Base-by-base conservation (phyloP, 2,797 vertebrate species). In the Crenuchus spilurus region DNA sequence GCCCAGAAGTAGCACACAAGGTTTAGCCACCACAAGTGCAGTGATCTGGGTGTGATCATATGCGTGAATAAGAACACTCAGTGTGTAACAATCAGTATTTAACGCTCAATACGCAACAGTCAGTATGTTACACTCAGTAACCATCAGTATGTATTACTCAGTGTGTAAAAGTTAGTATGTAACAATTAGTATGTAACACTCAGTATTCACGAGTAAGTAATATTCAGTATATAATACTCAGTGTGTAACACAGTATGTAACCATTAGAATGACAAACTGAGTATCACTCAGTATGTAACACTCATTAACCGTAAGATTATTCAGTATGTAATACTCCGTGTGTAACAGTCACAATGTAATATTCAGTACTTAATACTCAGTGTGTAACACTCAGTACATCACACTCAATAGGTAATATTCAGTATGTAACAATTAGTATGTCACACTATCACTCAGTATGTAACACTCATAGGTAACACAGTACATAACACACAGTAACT, bases 31-130 rank as follows among this genome's bases (percentile, higher is more conserved):
- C 8, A 35, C 33, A 35, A 35, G 33, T 35, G 33, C 33, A 2
- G 13, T 30, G 18, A 42, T 28, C 54, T 72, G 67, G 76, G 77
- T 77, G 80, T 68, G 80, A 76, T 76, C 73, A 31, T 33, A 44
- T 26, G 10, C 49, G 24, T 30, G 13, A 71, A 61, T 52, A 72
- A 44, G 41, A 49, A 28, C 41, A 68, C 24, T n/a, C n/a, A n/a
- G n/a, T n/a, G n/a, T n/a, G n/a, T n/a, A n/a, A n/a, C n/a, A n/a
- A n/a, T n/a, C n/a, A n/a, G n/a, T n/a, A n/a, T n/a, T n/a, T n/a
- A n/a, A n/a, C 31, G 44, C 46, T 6, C 18, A 35, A 26, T 13
- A 24, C 24, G 22, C 4, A 14, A 18, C 18, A 52, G 31, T 16
- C 49, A 41, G 46, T 55, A 44, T 52, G 51, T 9, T 26, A 67